phyloP scores from a whole-genome alignment of 2,113 vertebrate species.

The Picathartes gymnocephalus region DNA sequence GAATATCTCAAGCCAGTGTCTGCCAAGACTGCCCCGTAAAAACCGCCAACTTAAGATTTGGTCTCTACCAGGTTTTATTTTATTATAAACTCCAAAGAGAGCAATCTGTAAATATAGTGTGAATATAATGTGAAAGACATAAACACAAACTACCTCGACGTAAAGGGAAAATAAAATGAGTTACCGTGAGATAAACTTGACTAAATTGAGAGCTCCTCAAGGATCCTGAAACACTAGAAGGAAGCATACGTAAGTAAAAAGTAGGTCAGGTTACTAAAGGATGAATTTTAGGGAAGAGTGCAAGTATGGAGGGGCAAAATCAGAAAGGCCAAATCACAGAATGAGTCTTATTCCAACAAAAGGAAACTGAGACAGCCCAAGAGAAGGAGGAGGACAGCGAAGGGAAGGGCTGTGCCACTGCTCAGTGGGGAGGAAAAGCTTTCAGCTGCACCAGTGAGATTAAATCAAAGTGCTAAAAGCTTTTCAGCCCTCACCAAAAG shows the following conservation, averaged over 20 bases:
- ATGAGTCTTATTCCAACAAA: background rate
- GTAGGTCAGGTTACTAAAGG: slow-evolving; percentile 34
- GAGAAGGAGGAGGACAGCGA: fast-evolving
- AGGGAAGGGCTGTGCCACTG: background rate
- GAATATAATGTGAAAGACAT: background rate
- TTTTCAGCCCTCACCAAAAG: background rate
- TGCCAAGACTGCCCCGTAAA: background rate
- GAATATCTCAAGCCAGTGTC: background rate
- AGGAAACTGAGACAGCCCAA: background rate
- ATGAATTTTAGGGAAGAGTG: slow-evolving; percentile 13
- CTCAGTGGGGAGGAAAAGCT: background rate
- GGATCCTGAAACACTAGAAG: slow-evolving; percentile 41
- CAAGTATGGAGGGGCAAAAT: background rate
- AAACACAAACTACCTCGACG: background rate
- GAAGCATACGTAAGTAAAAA: slow-evolving; percentile 8
- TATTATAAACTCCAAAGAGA: background rate
- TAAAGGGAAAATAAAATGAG: background rate
- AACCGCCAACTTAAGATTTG: background rate
- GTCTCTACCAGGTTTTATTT: background rate
- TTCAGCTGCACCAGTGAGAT: background rate
- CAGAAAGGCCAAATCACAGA: background rate
- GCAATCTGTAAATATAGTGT: background rate
- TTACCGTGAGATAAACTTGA: background rate
- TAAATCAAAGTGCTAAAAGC: background rate
- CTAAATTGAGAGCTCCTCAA: background rate